Conservation (phyloP, 2,113 vertebrate genomes). For the Crypturellus undulatus region DNA sequence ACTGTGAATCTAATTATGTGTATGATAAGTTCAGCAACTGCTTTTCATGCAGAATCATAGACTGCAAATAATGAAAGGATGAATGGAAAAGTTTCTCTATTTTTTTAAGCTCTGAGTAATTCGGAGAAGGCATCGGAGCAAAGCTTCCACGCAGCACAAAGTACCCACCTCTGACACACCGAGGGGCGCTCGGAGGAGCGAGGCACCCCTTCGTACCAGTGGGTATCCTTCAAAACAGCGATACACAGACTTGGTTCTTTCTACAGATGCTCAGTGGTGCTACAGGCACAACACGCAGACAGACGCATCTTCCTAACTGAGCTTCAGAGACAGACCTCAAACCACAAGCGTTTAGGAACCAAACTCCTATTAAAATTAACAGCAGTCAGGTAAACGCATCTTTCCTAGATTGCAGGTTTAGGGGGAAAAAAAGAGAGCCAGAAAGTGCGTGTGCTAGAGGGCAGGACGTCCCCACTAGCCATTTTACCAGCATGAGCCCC, state of each 20-base stretch:
- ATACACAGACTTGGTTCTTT: too few species aligned
- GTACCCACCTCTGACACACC: accelerated
- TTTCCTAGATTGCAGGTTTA: neutral
- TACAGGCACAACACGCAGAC: neutral
- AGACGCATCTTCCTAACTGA: accelerated
- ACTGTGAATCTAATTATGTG: conserved; percentile 7
- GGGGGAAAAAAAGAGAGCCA: neutral
- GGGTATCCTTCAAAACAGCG: neutral
- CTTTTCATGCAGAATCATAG: conserved; percentile 40
- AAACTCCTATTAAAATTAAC: neutral
- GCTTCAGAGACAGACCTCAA: accelerated
- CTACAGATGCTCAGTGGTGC: neutral
- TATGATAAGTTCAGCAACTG: neutral
- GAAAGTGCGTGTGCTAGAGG: accelerated
- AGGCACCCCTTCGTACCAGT: accelerated
- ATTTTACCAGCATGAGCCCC: accelerated
- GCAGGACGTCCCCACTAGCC: neutral
- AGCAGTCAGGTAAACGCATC: accelerated
- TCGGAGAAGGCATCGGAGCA: neutral
- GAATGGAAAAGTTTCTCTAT: neutral
- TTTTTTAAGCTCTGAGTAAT: neutral
- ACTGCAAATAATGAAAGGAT: conserved; percentile 17
- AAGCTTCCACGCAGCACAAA: accelerated
- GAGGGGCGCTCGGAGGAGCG: accelerated
- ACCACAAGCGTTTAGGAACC: neutral